Evolutionary conservation across 2,888 invertebrate genomes (phyloP).

Genomic region (Metallyticus violacea): DNA sequence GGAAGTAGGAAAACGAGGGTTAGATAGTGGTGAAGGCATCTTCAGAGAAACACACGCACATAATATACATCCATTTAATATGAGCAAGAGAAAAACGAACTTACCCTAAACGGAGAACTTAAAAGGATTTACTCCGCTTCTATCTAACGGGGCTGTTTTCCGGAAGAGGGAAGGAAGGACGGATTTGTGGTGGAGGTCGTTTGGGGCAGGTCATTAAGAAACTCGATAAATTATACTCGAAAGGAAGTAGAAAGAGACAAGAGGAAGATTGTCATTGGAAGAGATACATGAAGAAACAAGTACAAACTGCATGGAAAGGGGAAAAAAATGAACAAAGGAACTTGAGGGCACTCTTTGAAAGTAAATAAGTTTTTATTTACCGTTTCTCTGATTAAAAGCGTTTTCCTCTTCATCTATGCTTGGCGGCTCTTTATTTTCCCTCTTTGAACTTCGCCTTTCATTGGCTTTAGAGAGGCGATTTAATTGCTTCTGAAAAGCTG

Average conservation of each 20-base stretch:
- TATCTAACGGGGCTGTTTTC: background rate
- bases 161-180: background rate
- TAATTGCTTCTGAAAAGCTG: background rate
- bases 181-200: background rate
- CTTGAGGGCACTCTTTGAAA: too few relatives aligned
- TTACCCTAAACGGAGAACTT: background rate
- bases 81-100: background rate
- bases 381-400: background rate
- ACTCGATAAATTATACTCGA: background rate
- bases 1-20: too few relatives aligned
- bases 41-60: background rate
- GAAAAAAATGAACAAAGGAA: too few relatives aligned
- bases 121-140: background rate
- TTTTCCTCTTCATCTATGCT: background rate
- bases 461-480: background rate
- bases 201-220: background rate
- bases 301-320: background rate
- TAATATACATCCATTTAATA: background rate
- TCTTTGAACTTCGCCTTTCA: background rate
- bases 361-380: background rate
- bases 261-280: background rate
- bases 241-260: background rate
- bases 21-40: background rate
- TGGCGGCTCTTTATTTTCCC: background rate
- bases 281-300: background rate